These are phyloP conservation scores for Melanotaenia trifasciata DNA, from an alignment of 2,797 vertebrate genomes.

Conservation along the genomic window DNA sequence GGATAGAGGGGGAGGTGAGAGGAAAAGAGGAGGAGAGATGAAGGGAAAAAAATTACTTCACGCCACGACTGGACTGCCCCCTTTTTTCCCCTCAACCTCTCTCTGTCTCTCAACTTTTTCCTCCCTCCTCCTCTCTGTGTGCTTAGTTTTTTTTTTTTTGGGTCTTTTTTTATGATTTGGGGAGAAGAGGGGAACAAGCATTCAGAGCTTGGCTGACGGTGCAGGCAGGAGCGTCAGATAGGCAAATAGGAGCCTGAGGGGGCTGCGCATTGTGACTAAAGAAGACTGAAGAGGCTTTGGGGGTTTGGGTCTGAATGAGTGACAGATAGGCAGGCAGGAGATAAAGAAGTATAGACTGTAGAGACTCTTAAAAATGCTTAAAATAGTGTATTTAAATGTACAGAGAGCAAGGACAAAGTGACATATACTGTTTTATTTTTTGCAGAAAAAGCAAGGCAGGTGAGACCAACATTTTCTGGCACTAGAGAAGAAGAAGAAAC, in stretches of 20 bases:
- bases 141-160: conserved; percentile 44
- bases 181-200: conserved; percentile 79
- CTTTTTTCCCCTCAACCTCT: conserved; percentile 79
- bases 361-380: conserved; percentile 16
- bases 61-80: conserved; percentile 81
- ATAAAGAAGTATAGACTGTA: conserved; percentile 30
- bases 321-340: conserved; percentile 42
- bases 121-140: conserved; percentile 60
- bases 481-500: conserved; percentile 35
- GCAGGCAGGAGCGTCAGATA: conserved; percentile 78
- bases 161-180: conserved; percentile 76
- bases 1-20: conserved; percentile 63
- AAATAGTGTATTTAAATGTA: conserved; percentile 24
- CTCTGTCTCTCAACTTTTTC: conserved; percentile 74
- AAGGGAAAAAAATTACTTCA: conserved; percentile 78
- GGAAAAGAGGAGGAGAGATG: conserved; percentile 72
- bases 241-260: conserved; percentile 68
- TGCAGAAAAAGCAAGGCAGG: conserved; percentile 32
- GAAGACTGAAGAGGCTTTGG: conserved; percentile 57
- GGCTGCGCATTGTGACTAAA: conserved; percentile 54
- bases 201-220: conserved; percentile 79
- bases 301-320: conserved; percentile 48
- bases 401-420: conserved; percentile 25
- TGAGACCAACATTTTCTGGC: conserved; percentile 41
- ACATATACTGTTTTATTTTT: conserved; percentile 40